Conservation (phyloP, 2,888 invertebrate genomes). For the Byasa hedistus region DNA sequence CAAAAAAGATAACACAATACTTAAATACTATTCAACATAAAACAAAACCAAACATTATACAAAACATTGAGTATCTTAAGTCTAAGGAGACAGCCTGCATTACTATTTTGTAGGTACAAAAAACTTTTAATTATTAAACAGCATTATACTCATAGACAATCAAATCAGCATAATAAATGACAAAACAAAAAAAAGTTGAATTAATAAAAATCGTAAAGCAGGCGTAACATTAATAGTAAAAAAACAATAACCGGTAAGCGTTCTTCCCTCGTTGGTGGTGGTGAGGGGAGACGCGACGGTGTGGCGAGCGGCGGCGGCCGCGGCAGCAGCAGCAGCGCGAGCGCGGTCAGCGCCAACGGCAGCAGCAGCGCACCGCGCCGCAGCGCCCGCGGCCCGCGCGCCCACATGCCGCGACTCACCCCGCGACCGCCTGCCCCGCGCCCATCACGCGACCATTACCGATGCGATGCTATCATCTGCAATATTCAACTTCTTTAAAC, state of each 20-base stretch:
- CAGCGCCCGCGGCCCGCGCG: constrained; percentile 64
- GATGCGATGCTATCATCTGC: constrained; percentile 7
- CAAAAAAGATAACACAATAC: too few relatives aligned
- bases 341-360: constrained; percentile 74
- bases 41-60: too few relatives aligned
- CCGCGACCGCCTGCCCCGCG: constrained; percentile 32
- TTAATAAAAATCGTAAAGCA: too few relatives aligned
- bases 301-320: constrained; percentile 58
- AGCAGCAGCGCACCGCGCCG: constrained; percentile 72
- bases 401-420: constrained; percentile 55
- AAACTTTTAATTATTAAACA: too few relatives aligned
- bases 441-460: constrained; percentile 33
- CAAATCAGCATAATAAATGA: too few relatives aligned
- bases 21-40: too few relatives aligned
- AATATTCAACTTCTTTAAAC: not conserved
- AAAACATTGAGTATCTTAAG: too few relatives aligned
- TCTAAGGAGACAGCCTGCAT: too few relatives aligned
- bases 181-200: too few relatives aligned
- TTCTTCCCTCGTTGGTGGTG: constrained; percentile 45
- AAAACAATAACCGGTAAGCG: constrained; percentile 42
- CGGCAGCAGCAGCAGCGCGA: constrained; percentile 74
- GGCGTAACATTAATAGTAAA: too few relatives aligned
- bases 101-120: too few relatives aligned
- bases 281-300: constrained; percentile 39
- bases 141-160: too few relatives aligned